Base-by-base conservation (phyloP, 2,797 vertebrate species). In the Peromyscus melanophrys region DNA sequence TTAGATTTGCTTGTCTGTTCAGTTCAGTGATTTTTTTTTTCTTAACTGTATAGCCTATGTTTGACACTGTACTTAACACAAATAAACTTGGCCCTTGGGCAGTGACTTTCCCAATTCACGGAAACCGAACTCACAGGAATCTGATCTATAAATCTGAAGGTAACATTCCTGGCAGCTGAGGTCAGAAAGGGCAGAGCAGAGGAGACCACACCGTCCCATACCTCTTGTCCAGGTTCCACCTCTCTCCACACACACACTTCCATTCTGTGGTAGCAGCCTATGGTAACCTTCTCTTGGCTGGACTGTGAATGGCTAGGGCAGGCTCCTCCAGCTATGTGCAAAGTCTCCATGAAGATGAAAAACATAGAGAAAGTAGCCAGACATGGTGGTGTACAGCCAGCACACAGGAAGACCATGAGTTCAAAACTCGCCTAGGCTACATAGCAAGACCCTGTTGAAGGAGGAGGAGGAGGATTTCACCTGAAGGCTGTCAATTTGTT, bases 91-190 rank as follows among this genome's bases (percentile, higher is more conserved):
- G 10, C 75, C 75, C 75, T 59, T 49, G 59, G 69, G 71, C 2
- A 49, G 43, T 75, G 75, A 80, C 65, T 93, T 37, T 81, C 40
- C n/a, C 61, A 78, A 88, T 52, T 73, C 40, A 67, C 23, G 49
- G 37, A 86, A 86, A 90, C 25, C 75, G 90, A 57, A 90, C 82
- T 87, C 88, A 82, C 57, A 84, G n/a, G 43, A 76, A 52, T 63
- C 55, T 37, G 69, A 77, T 34, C 17, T 71, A 14, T 65, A 46
- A 61, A 73, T 49, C 43, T 46, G 25, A 67, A 29, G 57, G 43
- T 71, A 25, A 31, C 17, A 23, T 59, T 75, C 85, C 88, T 49
- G 37, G 46, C 31, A 17, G 8, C 1, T 0, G 6, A 34, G 4
- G 23, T 83, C 27, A 16, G 3, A 52, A 84, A 29, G 23, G 1